phyloP scores from a whole-genome alignment of 1,140 invertebrate genomes.

The Lasioglossum baleicum region DNA sequence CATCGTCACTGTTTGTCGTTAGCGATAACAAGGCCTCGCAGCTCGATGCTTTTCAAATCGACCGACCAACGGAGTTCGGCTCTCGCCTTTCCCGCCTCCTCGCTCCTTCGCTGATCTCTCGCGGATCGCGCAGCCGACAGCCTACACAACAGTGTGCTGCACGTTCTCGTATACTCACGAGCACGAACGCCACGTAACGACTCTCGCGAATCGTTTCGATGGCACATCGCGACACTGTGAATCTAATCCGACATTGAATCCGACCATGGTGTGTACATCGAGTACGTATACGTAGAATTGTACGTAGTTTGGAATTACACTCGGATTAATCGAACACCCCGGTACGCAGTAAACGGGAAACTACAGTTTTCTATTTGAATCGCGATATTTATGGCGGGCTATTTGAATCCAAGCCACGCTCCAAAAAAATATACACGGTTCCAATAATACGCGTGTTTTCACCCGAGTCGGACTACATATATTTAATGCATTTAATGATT shows the following conservation, averaged over 20 bases:
- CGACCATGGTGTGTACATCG: background rate
- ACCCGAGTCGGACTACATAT: too few species aligned
- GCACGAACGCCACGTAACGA: conserved; percentile 50
- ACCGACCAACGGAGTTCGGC: too few species aligned
- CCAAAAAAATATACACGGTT: too few species aligned
- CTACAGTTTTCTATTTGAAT: too few species aligned
- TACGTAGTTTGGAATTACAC: too few species aligned
- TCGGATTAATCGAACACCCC: background rate
- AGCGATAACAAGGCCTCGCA: conserved; percentile 40
- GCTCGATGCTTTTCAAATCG: conserved; percentile 53
- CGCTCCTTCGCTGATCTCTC: conserved; percentile 42
- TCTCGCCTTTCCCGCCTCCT: conserved; percentile 42
- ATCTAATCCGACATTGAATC: conserved; percentile 7
- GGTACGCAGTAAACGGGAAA: too few species aligned
- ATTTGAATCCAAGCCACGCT: too few species aligned
- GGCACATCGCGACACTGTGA: conserved; percentile 13
- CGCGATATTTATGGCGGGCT: too few species aligned
- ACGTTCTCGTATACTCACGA: conserved; percentile 6
- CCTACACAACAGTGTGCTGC: conserved; percentile 11
- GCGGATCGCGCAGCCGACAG: conserved; percentile 15
- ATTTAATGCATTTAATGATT: too few species aligned
- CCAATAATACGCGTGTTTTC: too few species aligned
- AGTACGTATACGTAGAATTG: background rate
- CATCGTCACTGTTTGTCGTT: conserved; percentile 34
- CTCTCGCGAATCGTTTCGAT: conserved; percentile 39